Conservation (phyloP, 2,888 invertebrate genomes). For the Subacronicta megacephala region DNA sequence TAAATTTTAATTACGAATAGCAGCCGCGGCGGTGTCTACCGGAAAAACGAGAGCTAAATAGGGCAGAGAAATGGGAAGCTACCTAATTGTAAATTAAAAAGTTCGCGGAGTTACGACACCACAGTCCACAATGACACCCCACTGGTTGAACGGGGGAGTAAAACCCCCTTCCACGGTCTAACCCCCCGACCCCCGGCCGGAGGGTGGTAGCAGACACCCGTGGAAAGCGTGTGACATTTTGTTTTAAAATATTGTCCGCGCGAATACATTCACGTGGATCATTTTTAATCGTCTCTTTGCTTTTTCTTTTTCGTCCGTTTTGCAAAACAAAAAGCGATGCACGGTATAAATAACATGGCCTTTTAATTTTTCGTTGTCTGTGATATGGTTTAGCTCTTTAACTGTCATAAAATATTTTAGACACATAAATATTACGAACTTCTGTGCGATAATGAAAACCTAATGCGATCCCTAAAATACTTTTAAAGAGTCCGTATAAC, state of each 20-base stretch:
- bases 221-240: conserved; percentile 89
- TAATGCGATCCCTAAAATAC: conserved; percentile 13
- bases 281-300: conserved; percentile 84
- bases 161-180: conserved; percentile 57
- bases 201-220: conserved; percentile 80
- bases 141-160: conserved; percentile 68
- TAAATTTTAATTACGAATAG: conserved; percentile 87
- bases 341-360: conserved; percentile 49
- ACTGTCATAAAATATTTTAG: conserved; percentile 33
- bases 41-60: conserved; percentile 89
- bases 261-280: conserved; percentile 88
- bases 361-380: conserved; percentile 50
- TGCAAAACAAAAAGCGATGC: conserved; percentile 50
- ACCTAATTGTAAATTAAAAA: conserved; percentile 90
- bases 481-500: conserved; percentile 60
- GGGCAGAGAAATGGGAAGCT: conserved; percentile 89
- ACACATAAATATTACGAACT: not conserved
- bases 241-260: conserved; percentile 89
- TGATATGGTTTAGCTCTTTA: conserved; percentile 41
- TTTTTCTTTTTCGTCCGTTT: conserved; percentile 73
- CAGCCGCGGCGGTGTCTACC: conserved; percentile 77
- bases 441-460: not conserved
- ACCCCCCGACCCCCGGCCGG: conserved; percentile 56
- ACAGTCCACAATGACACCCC: conserved; percentile 89
- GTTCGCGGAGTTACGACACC: conserved; percentile 90